Conservation (phyloP, 2,888 invertebrate genomes). For the Rhagonycha lutea region DNA sequence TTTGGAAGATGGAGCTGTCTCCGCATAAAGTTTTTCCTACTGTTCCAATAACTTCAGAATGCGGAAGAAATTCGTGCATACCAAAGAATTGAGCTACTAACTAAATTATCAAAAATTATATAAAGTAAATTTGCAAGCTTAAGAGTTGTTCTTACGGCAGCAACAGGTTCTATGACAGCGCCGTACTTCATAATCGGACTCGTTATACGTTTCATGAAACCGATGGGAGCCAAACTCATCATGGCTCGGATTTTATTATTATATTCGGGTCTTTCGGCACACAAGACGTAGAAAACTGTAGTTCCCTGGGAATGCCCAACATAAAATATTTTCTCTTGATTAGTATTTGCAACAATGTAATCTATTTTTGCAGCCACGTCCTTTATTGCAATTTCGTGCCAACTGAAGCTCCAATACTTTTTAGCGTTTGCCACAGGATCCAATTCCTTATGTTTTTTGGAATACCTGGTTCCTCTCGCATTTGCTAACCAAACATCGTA, state of each 20-base stretch:
- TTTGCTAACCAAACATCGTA: slow-evolving; percentile 63
- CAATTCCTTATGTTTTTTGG: slow-evolving; percentile 55
- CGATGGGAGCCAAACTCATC: slow-evolving; percentile 76
- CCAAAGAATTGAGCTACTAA: slow-evolving; percentile 37
- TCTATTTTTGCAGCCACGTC: slow-evolving; percentile 82
- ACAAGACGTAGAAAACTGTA: slow-evolving; percentile 16
- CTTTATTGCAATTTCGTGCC: slow-evolving; percentile 76
- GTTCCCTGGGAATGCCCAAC: slow-evolving; percentile 29
- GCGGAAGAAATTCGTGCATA: slow-evolving; percentile 67
- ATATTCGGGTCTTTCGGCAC: slow-evolving; percentile 15
- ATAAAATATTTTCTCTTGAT: slow-evolving; percentile 20
- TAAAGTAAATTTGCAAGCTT: slow-evolving; percentile 39
- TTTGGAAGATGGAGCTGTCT: slow-evolving; percentile 36
- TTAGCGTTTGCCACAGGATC: slow-evolving; percentile 7
- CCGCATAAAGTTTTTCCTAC: slow-evolving; percentile 58
- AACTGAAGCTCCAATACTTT: slow-evolving; percentile 58
- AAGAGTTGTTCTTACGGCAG: slow-evolving; percentile 75
- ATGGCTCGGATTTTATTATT: slow-evolving; percentile 44
- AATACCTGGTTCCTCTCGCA: slow-evolving; percentile 63
- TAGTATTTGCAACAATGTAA: slow-evolving; percentile 55
- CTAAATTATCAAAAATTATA: not conserved
- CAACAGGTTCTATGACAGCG: slow-evolving; percentile 60
- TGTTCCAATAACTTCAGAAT: slow-evolving; percentile 56
- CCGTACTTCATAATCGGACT: slow-evolving; percentile 42
- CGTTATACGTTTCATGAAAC: slow-evolving; percentile 54